phyloP scores from a whole-genome alignment of 1,140 invertebrate species.

The Papilio machaon region DNA sequence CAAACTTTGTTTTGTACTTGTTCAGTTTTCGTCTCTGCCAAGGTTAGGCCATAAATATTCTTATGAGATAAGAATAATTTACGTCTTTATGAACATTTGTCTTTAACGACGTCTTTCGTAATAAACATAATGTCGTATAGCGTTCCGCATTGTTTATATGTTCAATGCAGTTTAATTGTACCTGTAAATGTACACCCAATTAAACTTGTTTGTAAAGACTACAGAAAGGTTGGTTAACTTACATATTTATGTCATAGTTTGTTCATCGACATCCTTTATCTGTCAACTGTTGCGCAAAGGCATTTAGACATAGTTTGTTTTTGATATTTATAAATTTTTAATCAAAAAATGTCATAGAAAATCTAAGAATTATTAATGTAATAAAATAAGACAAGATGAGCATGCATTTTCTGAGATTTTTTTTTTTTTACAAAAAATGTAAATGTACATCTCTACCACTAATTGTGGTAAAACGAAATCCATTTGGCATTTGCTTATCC shows the following conservation, averaged over 20 bases:
- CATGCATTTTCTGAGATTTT: too few species aligned
- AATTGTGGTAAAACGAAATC: too few species aligned
- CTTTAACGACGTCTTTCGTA: not conserved
- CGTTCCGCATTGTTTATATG: constrained; percentile 7
- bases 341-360: too few species aligned
- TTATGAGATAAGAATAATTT: not conserved
- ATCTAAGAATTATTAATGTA: too few species aligned
- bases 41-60: too few species aligned
- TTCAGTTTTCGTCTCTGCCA: not conserved
- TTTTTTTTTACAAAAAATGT: too few species aligned
- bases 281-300: too few species aligned
- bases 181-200: constrained; percentile 1
- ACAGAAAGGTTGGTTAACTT: not conserved
- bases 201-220: constrained; percentile 1
- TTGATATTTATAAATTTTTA: not conserved
- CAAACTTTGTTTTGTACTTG: not conserved
- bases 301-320: too few species aligned
- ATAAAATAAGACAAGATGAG: too few species aligned
- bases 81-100: not conserved
- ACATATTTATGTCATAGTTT: not conserved
- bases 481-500: too few species aligned
- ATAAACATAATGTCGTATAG: not conserved
- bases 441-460: too few species aligned
- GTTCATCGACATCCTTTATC: too few species aligned
- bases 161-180: constrained; percentile 10